These are phyloP conservation scores for Trogon surrucura DNA, from an alignment of 2,113 vertebrate genomes.

Conservation along the genomic window DNA sequence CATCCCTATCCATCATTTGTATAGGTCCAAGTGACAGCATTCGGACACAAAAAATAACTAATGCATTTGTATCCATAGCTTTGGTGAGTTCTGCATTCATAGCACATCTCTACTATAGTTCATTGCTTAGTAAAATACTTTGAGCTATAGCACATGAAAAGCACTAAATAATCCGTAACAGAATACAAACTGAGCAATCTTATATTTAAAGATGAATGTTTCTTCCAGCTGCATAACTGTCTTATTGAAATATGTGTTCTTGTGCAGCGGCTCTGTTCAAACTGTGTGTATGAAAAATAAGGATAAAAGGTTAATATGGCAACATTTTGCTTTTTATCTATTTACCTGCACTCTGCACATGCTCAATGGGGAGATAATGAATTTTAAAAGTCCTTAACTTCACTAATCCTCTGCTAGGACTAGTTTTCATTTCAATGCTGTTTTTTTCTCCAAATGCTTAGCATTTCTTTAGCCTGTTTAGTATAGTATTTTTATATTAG, in stretches of 20 bases:
- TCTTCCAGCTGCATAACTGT: conserved; percentile 44
- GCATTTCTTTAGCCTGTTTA: not conserved
- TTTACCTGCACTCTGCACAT: conserved; percentile 10
- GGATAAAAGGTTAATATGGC: not conserved
- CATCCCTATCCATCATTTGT: conserved; percentile 29
- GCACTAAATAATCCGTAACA: conserved; percentile 42
- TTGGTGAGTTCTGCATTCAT: conserved; percentile 59
- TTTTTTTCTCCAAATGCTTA: not conserved
- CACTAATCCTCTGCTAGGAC: not conserved
- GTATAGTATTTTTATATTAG: not conserved
- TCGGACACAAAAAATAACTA: conserved; percentile 54
- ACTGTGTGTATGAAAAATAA: not conserved
- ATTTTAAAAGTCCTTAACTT: not conserved
- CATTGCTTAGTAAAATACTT: conserved; percentile 61
- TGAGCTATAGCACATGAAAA: conserved; percentile 58
- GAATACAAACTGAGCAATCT: conserved; percentile 46
- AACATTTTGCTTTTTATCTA: not conserved
- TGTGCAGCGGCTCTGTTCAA: not conserved
- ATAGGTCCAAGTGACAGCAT: conserved; percentile 17
- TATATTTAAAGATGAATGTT: conserved; percentile 70
- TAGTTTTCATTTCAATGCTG: not conserved
- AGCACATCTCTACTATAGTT: conserved; percentile 34
- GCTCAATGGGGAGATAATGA: not conserved
- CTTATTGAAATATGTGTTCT: not conserved
- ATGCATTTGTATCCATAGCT: not conserved